Conservation (phyloP, 2,113 vertebrate genomes). For the Aleadryas rufinucha region DNA sequence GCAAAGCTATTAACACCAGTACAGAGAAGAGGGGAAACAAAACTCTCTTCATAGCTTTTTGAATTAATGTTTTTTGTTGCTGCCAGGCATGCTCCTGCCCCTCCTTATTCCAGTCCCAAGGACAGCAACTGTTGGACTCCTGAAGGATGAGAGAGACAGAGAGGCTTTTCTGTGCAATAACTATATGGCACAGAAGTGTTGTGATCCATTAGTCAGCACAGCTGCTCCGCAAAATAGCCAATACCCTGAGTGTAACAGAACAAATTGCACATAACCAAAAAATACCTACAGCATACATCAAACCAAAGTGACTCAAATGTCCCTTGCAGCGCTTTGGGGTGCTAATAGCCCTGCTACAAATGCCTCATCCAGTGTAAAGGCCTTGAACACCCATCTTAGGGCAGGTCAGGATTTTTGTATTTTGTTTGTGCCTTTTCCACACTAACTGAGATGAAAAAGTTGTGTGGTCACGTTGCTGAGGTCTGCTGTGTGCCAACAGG, state of each 20-base stretch:
- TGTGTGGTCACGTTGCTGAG: neutral
- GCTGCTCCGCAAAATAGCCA: conserved; percentile 56
- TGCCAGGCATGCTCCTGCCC: conserved; percentile 8
- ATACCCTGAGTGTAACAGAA: conserved; percentile 46
- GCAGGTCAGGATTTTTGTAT: neutral
- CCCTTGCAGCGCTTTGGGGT: neutral
- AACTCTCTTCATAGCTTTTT: conserved; percentile 51
- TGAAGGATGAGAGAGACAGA: conserved; percentile 57
- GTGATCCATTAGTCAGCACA: conserved; percentile 59
- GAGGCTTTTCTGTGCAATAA: conserved; percentile 53
- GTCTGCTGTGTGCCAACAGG: neutral
- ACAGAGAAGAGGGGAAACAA: conserved; percentile 27
- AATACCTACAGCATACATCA: conserved; percentile 61
- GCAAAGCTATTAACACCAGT: conserved; percentile 23
- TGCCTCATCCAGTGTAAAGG: neutral
- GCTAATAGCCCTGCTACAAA: conserved; percentile 40
- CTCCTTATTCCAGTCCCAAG: conserved; percentile 49
- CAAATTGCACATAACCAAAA: conserved; percentile 68
- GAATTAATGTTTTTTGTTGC: conserved; percentile 46
- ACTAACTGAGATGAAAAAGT: neutral
- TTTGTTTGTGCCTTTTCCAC: neutral
- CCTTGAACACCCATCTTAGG: conserved; percentile 43
- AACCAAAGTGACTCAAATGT: conserved; percentile 49
- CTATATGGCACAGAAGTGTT: conserved; percentile 45
- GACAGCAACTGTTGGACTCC: conserved; percentile 50